Evolutionary conservation across 1,140 invertebrate genomes (phyloP).

Genomic region (Apis florea): DNA sequence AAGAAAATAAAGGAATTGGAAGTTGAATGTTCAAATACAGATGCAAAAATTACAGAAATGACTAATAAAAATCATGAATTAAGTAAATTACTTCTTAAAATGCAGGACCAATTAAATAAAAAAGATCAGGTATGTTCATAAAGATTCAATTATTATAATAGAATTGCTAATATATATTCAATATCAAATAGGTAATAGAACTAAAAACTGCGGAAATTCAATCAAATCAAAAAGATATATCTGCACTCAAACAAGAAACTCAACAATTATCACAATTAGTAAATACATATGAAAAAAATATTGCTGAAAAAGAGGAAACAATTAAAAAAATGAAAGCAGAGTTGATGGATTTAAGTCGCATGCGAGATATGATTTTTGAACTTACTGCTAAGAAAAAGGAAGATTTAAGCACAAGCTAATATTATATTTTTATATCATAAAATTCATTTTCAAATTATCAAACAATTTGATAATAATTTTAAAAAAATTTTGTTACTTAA

Average conservation of each 20-base stretch:
- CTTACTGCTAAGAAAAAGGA: constrained; percentile 74
- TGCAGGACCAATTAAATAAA: constrained; percentile 66
- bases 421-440: constrained; percentile 8
- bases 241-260: constrained; percentile 69
- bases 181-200: constrained; percentile 65
- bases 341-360: constrained; percentile 70
- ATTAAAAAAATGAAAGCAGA: constrained; percentile 66
- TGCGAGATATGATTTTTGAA: constrained; percentile 75
- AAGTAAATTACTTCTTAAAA: constrained; percentile 63
- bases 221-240: constrained; percentile 63
- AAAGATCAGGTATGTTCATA: constrained; percentile 66
- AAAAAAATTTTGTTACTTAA: neutral
- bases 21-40: constrained; percentile 42
- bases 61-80: constrained; percentile 65
- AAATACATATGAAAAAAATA: constrained; percentile 62
- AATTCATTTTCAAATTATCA: constrained; percentile 20
- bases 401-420: constrained; percentile 58
- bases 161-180: constrained; percentile 23
- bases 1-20: constrained; percentile 64
- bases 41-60: constrained; percentile 57
- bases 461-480: constrained; percentile 30
- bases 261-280: constrained; percentile 66
- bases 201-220: constrained; percentile 65
- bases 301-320: constrained; percentile 69
- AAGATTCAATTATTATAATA: constrained; percentile 17